Evolutionary conservation across 2,888 invertebrate species (phyloP).

Genomic region (Aphrophora alni): DNA sequence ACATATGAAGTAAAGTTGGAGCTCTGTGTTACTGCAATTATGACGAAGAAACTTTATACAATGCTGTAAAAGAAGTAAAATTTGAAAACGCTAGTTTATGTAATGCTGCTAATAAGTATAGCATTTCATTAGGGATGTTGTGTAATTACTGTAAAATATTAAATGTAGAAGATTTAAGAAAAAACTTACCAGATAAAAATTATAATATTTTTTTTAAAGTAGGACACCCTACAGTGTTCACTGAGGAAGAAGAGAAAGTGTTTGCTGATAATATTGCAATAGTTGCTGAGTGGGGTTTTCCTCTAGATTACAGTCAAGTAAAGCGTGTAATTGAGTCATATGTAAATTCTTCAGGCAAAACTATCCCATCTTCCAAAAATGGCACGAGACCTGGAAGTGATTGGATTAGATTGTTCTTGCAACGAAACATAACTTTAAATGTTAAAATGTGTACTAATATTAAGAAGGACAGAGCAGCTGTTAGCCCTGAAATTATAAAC

Average conservation of each 20-base stretch:
- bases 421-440: constrained; percentile 17
- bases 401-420: constrained; percentile 28
- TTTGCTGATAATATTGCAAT: constrained; percentile 12
- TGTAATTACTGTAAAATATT: neutral
- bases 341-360: neutral
- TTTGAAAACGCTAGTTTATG: neutral
- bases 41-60: neutral
- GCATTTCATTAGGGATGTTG: neutral
- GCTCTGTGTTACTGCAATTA: neutral
- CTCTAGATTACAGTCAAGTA: constrained; percentile 11
- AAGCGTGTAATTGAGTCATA: neutral
- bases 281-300: constrained; percentile 16
- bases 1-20: neutral
- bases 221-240: constrained; percentile 17
- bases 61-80: neutral
- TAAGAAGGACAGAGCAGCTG: constrained; percentile 25
- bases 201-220: neutral
- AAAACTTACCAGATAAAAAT: neutral
- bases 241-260: neutral
- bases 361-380: neutral
- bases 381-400: constrained; percentile 19
- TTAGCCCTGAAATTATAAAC: constrained; percentile 17
- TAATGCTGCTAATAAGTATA: neutral
- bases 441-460: constrained; percentile 20
- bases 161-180: neutral